These are phyloP conservation scores for Vanessa tameamea DNA, from an alignment of 1,140 invertebrate genomes.

Conservation along the genomic window DNA sequence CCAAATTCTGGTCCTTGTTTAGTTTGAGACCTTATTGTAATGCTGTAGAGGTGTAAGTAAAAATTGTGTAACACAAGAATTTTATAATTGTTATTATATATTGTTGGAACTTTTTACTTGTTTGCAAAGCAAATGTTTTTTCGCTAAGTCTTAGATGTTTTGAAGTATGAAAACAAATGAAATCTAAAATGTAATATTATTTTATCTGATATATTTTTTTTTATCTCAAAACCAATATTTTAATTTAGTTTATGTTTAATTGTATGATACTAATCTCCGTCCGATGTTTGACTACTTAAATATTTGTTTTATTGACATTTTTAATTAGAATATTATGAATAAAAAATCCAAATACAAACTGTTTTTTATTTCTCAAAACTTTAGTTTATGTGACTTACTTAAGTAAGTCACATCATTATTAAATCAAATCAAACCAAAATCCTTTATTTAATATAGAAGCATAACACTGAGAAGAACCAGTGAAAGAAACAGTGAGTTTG, in stretches of 20 bases:
- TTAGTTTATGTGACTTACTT: too few species aligned
- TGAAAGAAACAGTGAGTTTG: too few species aligned
- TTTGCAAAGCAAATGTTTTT: constrained; percentile 44
- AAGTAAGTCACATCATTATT: too few species aligned
- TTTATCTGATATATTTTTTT: neutral
- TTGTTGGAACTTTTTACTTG: constrained; percentile 31
- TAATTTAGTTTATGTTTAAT: constrained; percentile 30
- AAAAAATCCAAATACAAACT: neutral
- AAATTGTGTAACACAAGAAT: constrained; percentile 18
- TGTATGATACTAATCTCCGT: constrained; percentile 43
- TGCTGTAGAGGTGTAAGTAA: constrained; percentile 13
- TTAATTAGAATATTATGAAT: constrained; percentile 22
- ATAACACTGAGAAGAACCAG: too few species aligned
- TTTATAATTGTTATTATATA: constrained; percentile 33
- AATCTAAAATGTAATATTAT: constrained; percentile 14
- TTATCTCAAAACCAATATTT: constrained; percentile 30
- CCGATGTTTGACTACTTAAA: constrained; percentile 42
- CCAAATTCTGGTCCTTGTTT: constrained; percentile 51
- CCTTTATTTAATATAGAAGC: too few species aligned
- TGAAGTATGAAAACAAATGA: neutral
- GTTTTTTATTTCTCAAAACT: neutral
- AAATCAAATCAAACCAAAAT: too few species aligned
- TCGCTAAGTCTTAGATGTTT: constrained; percentile 11
- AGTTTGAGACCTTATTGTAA: constrained; percentile 17
- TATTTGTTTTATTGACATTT: constrained; percentile 35